Evolutionary conservation across 2,797 vertebrate genomes (phyloP).

Genomic region (Hypotaenidia okinawae): DNA sequence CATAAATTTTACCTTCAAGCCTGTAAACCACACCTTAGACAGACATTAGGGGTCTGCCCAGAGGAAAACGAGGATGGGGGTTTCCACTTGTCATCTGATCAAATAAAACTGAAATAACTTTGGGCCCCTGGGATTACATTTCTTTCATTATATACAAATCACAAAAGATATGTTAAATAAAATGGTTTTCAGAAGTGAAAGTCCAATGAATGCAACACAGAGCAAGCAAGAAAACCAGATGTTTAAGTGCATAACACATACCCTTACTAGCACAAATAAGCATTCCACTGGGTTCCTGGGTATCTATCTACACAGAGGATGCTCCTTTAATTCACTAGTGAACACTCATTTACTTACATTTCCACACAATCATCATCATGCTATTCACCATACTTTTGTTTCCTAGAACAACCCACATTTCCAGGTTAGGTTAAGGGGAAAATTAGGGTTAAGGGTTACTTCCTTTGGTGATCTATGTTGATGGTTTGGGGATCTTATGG

Average conservation of each 20-base stretch:
- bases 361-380: neutral
- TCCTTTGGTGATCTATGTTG: neutral
- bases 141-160: neutral
- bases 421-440: neutral
- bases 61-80: neutral
- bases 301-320: accelerated
- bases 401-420: neutral
- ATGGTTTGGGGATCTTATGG: neutral
- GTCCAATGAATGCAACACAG: neutral
- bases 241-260: neutral
- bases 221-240: neutral
- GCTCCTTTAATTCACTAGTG: neutral
- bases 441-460: too few relatives aligned
- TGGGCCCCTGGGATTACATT: neutral
- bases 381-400: neutral
- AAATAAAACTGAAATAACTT: neutral
- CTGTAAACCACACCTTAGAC: neutral
- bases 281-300: neutral
- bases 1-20: neutral
- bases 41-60: neutral
- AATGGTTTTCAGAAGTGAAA: neutral
- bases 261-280: neutral
- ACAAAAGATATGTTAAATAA: neutral
- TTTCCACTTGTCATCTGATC: neutral
- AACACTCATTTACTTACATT: neutral